phyloP scores from a whole-genome alignment of 2,797 vertebrate species.

The Ctenochaetus hawaiiensis region DNA sequence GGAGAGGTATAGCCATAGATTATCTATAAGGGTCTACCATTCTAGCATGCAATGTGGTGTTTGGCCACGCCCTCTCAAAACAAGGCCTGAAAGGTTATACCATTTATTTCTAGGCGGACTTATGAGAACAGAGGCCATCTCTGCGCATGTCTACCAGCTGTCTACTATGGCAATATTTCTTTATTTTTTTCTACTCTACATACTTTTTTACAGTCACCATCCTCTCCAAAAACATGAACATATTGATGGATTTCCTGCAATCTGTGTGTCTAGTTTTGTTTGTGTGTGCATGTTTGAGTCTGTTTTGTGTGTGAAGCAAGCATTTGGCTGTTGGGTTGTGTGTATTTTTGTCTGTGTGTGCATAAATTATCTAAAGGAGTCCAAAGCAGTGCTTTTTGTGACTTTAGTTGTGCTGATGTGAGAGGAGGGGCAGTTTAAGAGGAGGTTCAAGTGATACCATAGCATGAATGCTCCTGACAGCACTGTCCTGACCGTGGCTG shows the following conservation, averaged over 20 bases:
- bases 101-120: constrained; percentile 78
- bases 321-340: constrained; percentile 49
- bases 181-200: constrained; percentile 77
- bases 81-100: constrained; percentile 90
- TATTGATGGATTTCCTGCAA: constrained; percentile 80
- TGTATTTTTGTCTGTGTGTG: constrained; percentile 41
- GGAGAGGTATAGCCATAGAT: constrained; percentile 88
- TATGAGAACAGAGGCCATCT: constrained; percentile 94
- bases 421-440: constrained; percentile 62
- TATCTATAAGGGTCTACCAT: constrained; percentile 92
- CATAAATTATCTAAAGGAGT: constrained; percentile 49
- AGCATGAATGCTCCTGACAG: constrained; percentile 60
- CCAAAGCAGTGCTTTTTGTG: constrained; percentile 51
- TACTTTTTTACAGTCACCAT: constrained; percentile 75
- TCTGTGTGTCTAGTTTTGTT: constrained; percentile 56
- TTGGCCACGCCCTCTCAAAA: constrained; percentile 90
- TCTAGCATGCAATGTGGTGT: constrained; percentile 99
- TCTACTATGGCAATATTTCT: constrained; percentile 84
- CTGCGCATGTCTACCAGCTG: constrained; percentile 91
- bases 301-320: constrained; percentile 48
- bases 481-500: constrained; percentile 63
- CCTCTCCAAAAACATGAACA: constrained; percentile 79
- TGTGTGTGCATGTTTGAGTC: constrained; percentile 43
- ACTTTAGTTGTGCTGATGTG: constrained; percentile 62
- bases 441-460: constrained; percentile 50